Evolutionary conservation across 35 echinoderm and acorn worm species (phyloP).

Genomic region (Lytechinus variegatus): DNA sequence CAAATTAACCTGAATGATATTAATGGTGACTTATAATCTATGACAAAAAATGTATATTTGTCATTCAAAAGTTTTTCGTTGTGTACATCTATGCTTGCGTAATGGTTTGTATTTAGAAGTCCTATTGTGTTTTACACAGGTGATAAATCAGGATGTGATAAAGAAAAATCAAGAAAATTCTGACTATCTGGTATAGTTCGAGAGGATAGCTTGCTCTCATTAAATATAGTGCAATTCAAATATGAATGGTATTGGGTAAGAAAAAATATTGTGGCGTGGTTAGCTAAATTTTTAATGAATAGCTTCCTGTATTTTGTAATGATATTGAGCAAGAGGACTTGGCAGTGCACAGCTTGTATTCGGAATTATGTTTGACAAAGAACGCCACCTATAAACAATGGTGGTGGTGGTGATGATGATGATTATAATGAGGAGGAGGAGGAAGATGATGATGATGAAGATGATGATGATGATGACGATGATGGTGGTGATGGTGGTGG

Average conservation of each 20-base stretch:
- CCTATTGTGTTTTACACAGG: too few species aligned
- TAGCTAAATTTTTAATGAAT: neutral
- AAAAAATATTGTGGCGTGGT: constrained; percentile 3
- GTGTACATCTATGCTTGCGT: too few species aligned
- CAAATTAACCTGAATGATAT: too few species aligned
- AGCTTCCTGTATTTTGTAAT: neutral
- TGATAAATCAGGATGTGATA: neutral
- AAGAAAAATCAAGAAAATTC: neutral
- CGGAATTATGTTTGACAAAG: neutral
- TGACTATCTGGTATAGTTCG: neutral
- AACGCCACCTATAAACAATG: neutral
- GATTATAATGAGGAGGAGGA: too few species aligned
- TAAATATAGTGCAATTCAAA: neutral
- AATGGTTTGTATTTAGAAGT: too few species aligned
- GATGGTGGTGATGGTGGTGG: too few species aligned
- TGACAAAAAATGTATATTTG: too few species aligned
- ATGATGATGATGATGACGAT: too few species aligned
- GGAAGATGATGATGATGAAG: too few species aligned
- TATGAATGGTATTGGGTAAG: neutral
- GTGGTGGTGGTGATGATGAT: too few species aligned
- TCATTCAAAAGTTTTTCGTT: too few species aligned
- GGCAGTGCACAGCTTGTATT: neutral
- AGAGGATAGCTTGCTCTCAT: neutral
- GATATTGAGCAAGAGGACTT: neutral
- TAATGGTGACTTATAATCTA: too few species aligned